phyloP scores from a whole-genome alignment of 2,113 vertebrate species.

The mouse (Mus musculus) region GRCm39 chr10:63685001-63685500 shows the following conservation, averaged over 20 bases:
- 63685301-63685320: neutral
- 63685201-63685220: neutral
- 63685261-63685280: neutral
- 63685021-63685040: neutral
- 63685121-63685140: too few relatives aligned
- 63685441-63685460: neutral
- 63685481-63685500: neutral
- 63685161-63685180: neutral
- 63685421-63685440: neutral
- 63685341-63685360: neutral
- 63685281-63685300: neutral
- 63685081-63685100: neutral
- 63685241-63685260: neutral
- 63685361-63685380: neutral
- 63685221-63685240: neutral
- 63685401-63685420: neutral
- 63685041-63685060: neutral
- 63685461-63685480: neutral
- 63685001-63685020: neutral
- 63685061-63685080: neutral
- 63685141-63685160: too few relatives aligned
- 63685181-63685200: neutral
- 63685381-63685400: neutral
- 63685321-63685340: neutral
- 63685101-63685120: neutral